Percentiles rank a stretch among this genome's conserved stretches.
phyloP scores from a whole-genome alignment of 2,797 vertebrate genomes.

The Mus caroli region DNA sequence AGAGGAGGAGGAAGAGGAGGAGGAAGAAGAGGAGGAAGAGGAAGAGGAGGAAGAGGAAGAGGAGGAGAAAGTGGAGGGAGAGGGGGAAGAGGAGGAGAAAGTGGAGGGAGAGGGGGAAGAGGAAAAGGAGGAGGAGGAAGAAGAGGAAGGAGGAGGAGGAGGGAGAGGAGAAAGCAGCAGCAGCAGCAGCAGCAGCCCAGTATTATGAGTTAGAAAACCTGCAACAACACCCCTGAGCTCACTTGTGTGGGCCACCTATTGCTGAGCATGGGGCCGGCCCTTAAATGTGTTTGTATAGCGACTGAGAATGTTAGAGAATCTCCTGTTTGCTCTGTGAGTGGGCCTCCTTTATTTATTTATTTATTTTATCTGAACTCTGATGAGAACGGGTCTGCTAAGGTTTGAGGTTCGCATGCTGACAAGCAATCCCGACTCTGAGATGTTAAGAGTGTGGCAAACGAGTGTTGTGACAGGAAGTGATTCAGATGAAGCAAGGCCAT shows the following conservation, averaged over 20 bases:
- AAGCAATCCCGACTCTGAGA: not conserved
- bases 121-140: too few relatives aligned
- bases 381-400: not conserved
- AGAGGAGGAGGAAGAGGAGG: too few relatives aligned
- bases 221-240: not conserved
- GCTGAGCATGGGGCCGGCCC: too few relatives aligned
- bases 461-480: not conserved
- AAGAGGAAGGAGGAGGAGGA: too few relatives aligned
- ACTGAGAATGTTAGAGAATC: not conserved
- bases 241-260: not conserved
- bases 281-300: not conserved
- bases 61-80: too few relatives aligned
- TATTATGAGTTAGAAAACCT: not conserved
- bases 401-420: not conserved
- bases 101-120: too few relatives aligned
- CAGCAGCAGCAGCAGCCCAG: not conserved
- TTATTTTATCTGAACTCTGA: not conserved
- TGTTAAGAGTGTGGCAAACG: not conserved
- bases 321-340: not conserved
- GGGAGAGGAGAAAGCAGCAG: not conserved
- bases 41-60: too few relatives aligned
- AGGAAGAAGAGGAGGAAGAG: too few relatives aligned
- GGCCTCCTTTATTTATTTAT: not conserved
- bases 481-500: not conserved
- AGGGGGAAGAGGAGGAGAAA: too few relatives aligned